Base-by-base conservation (phyloP, 2,113 vertebrate genomes). In the Rhagologus leucostigma region DNA sequence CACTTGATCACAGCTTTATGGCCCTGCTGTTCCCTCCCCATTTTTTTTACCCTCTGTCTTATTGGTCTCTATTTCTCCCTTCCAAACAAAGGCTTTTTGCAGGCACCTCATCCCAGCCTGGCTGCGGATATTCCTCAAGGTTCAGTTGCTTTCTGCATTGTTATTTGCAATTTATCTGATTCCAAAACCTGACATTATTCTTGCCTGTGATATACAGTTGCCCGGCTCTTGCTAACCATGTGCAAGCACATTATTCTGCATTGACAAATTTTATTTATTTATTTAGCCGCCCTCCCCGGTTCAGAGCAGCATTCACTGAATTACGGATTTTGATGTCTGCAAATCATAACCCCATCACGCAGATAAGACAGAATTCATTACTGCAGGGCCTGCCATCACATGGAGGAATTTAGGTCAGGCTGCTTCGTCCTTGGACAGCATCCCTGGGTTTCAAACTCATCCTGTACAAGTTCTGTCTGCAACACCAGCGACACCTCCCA, bases 101-200 rank as follows among this genome's bases (percentile, higher is more conserved):
- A 94, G 95, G 78, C 80, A 62, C 70, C 84, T 90, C 95, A 56
- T 94, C 87, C 87, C 41, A 60, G 63, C 44, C 94, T 30, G 67
- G 84, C 95, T 79, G 49, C 46, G 24, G 88, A 46, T 93, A 57
- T 27, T 95, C 84, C 96, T 98, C 93, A 95, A 97, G 95, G 84
- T 91, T 98, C 95, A 85, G 71, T 96, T 94, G 90, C 62, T 97
- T 87, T 89, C 95, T 88, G 78, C 56, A 41, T 88, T 95, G 94
- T 97, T 97, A 97, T 97, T 97, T 97, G 89, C 95, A 97, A 97
- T 97, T 97, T 98, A 97, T 97, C 96, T 93, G 97, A 97, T 97
- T 97, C 94, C 80, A 93, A 98, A 97, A 85, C 91, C 92, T 97
- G 97, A 96, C 96, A 95, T 95, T 95, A 93, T 85, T 97, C 95